Conservation (phyloP, 2,797 vertebrate genomes). For the Myoxocephalus aenaeus region DNA sequence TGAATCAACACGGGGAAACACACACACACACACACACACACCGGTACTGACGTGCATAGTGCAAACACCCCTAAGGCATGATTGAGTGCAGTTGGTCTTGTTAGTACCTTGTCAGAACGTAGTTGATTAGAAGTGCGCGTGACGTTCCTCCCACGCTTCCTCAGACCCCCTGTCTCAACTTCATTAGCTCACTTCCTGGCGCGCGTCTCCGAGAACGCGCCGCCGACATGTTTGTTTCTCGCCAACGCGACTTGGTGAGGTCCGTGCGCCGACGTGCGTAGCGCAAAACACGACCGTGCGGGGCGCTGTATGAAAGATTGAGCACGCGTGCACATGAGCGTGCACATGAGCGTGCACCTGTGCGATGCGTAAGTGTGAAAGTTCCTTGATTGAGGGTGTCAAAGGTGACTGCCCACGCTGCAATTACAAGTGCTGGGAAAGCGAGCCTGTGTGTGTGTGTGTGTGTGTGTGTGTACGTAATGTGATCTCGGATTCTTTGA, state of each 20-base stretch:
- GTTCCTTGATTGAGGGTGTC: slow-evolving; percentile 74
- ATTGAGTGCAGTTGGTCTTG: slow-evolving; percentile 69
- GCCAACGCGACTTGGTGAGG: too few species aligned
- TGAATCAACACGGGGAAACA: slow-evolving; percentile 9
- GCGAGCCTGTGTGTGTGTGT: slow-evolving; percentile 30
- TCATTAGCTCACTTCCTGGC: slow-evolving; percentile 48
- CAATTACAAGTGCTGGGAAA: slow-evolving; percentile 71
- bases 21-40: slow-evolving; percentile 37
- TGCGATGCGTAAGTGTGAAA: slow-evolving; percentile 56
- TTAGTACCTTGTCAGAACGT: slow-evolving; percentile 77
- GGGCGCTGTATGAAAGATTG: too few species aligned
- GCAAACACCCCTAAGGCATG: slow-evolving; percentile 54
- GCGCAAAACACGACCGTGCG: too few species aligned
- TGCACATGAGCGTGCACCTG: background rate
- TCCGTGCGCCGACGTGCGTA: too few species aligned
- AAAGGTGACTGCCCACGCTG: slow-evolving; percentile 76
- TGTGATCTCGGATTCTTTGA: slow-evolving; percentile 61
- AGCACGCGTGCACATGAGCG: background rate
- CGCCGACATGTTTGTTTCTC: too few species aligned
- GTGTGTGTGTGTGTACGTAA: slow-evolving; percentile 49
- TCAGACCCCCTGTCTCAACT: slow-evolving; percentile 61
- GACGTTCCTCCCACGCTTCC: slow-evolving; percentile 71
- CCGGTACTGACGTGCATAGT: background rate
- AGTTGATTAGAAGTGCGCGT: slow-evolving; percentile 77
- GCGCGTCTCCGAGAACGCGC: too few species aligned